Percentiles rank a stretch among this genome's conserved stretches.
Evolutionary conservation across 2,888 invertebrate species (phyloP).

Genomic region (Pseudococcus jackbeardsleyi): DNA sequence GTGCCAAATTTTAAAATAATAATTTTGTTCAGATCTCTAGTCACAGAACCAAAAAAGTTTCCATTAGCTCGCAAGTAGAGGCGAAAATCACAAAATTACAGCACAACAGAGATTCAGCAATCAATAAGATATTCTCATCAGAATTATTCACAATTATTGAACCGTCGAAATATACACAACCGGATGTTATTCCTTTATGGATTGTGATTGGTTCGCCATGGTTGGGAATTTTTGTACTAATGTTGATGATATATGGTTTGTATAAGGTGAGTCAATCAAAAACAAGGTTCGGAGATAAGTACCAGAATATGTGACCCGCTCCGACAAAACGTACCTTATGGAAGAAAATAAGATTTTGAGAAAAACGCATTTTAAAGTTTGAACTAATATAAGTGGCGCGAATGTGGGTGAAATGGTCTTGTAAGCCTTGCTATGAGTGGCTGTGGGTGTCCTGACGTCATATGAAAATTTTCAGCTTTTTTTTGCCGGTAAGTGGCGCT

Average conservation of each 20-base stretch:
- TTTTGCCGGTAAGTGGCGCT: too few relatives aligned
- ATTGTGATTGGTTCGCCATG: constrained; percentile 87
- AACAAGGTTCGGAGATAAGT: too few relatives aligned
- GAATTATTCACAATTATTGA: constrained; percentile 82
- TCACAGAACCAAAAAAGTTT: constrained; percentile 72
- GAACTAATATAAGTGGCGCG: too few relatives aligned
- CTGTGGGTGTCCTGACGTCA: too few relatives aligned
- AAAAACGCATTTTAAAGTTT: too few relatives aligned
- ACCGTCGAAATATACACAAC: constrained; percentile 77
- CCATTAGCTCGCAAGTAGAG: constrained; percentile 82
- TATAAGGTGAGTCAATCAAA: constrained; percentile 78
- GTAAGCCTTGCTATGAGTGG: too few relatives aligned
- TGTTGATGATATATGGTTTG: constrained; percentile 82
- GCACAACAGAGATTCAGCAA: constrained; percentile 77
- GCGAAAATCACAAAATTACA: constrained; percentile 82
- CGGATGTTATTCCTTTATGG: constrained; percentile 85
- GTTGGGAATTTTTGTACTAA: constrained; percentile 82
- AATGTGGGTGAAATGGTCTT: too few relatives aligned
- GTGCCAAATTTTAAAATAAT: too few relatives aligned
- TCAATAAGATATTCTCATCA: constrained; percentile 74
- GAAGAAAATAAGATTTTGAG: too few relatives aligned
- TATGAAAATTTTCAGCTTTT: too few relatives aligned
- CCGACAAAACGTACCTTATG: too few relatives aligned
- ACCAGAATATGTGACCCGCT: too few relatives aligned
- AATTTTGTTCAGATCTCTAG: neutral